Evolutionary conservation across 2,888 invertebrate genomes (phyloP).

Genomic region (Tetrapedia diversipes): DNA sequence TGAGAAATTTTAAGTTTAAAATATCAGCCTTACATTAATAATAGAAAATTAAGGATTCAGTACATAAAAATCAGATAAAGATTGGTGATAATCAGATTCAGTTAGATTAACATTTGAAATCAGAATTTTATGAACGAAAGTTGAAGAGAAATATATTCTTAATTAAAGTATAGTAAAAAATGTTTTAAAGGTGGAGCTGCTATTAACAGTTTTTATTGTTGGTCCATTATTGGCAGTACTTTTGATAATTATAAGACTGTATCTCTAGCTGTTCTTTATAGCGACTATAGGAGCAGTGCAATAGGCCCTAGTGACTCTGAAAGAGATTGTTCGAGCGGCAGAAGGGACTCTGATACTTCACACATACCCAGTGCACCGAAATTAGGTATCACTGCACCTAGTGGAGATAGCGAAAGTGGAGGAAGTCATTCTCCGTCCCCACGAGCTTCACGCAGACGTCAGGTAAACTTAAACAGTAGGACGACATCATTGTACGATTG

Average conservation of each 20-base stretch:
- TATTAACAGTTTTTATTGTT: no score
- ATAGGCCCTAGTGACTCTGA: slow-evolving; percentile 95
- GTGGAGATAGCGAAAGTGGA: slow-evolving; percentile 93
- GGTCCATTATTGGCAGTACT: neutral
- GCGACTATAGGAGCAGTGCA: slow-evolving; percentile 96
- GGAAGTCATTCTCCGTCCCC: slow-evolving; percentile 95
- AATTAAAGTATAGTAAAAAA: no score
- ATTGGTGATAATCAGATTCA: no score
- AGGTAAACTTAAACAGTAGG: no score
- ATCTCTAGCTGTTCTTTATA: slow-evolving; percentile 84
- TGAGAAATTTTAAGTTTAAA: no score
- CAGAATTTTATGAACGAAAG: no score
- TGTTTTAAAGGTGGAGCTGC: no score
- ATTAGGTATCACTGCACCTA: slow-evolving; percentile 87
- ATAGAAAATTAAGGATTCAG: neutral
- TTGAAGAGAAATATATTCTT: no score
- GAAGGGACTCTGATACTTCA: slow-evolving; percentile 87
- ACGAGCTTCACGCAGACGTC: slow-evolving; percentile 90
- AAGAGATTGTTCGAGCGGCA: slow-evolving; percentile 90
- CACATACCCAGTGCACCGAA: slow-evolving; percentile 83
- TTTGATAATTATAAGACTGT: slow-evolving; percentile 58
- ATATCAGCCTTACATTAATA: no score
- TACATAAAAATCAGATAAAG: no score
- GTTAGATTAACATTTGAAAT: no score
- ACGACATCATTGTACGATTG: no score